Evolutionary conservation across 2,888 invertebrate genomes (phyloP), one percentile per base, ranked within the genome.

Genomic region (Fragum whitleyi): DNA sequence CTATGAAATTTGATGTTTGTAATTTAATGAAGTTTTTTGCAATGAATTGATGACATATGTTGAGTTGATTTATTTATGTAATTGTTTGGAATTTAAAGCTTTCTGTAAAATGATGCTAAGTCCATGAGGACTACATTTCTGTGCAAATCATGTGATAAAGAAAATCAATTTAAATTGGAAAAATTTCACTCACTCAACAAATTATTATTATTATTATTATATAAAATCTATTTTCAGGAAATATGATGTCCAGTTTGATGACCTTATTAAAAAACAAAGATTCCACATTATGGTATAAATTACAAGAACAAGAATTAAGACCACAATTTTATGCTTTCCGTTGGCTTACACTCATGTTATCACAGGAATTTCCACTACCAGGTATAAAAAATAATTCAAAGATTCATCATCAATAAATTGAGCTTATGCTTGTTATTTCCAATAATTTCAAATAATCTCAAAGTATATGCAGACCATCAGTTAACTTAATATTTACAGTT

Each of bases 281-380:
- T 94, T 95, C 95, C 5, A 95, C 95, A 59, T 95, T 99, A 28
- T 97, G 96, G 96, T 95, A 96, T 73, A 96, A 96, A 80, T 95
- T 99, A 42, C 96, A 96, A 88, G 95, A 96, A 80, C 97, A 98
- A 91, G 98, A 98, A 92, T 95, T 99, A 14, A 96, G 97, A 92
- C 99, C 99, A 0, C 98, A 99, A 95, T 99, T 97, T 94, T 99
- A 97, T 93, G 98, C 98, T 94, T 98, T 99, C 94, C 97, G 99
- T 87, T 99, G 99, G 99, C 95, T 99, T 81, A 99, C 98, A 0
- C 95, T 99, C 55, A 94, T 99, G 71, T 95, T 99, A 9, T 98
- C 98, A 1, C 99, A 99, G 95, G 99, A 99, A 95, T 99, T 99
- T 94, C 97, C 98, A 28, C 95, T 99, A 87, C 99, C 99, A 71